A percentile compares a stretch with the other conserved stretches of the same genome.
These are phyloP conservation scores for Galago senegalensis DNA, from an alignment of 2,797 vertebrate species.

Conservation along the genomic window DNA sequence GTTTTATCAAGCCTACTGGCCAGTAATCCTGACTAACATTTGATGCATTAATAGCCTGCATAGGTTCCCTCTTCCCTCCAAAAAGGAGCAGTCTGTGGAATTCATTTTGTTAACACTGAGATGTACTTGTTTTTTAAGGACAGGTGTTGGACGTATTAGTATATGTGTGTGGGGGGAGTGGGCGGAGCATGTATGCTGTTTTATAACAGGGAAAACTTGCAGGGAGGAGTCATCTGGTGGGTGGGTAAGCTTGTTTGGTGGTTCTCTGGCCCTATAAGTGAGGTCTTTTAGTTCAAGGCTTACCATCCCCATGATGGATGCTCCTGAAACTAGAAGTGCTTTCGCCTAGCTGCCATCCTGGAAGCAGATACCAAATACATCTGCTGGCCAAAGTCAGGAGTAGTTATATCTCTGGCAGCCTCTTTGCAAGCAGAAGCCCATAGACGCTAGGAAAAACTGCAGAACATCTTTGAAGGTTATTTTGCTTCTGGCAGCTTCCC, in stretches of 20 bases:
- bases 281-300: neutral
- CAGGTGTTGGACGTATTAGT: neutral
- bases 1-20: neutral
- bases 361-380: neutral
- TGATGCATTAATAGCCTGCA: neutral
- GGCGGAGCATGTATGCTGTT: neutral
- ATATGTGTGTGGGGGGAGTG: neutral
- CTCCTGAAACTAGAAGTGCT: neutral
- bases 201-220: neutral
- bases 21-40: neutral
- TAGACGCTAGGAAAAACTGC: neutral
- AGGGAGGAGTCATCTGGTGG: neutral
- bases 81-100: neutral
- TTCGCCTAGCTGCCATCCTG: neutral
- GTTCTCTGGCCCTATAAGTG: neutral
- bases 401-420: neutral
- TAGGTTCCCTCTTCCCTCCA: neutral
- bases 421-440: neutral
- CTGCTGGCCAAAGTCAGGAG: neutral
- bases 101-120: neutral
- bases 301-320: neutral
- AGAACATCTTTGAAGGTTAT: neutral
- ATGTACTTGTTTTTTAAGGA: neutral
- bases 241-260: neutral
- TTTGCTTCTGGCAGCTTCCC: slow-evolving; percentile 9